phyloP scores from a whole-genome alignment of 1,140 invertebrate genomes.

The Lucilia cuprina region DNA sequence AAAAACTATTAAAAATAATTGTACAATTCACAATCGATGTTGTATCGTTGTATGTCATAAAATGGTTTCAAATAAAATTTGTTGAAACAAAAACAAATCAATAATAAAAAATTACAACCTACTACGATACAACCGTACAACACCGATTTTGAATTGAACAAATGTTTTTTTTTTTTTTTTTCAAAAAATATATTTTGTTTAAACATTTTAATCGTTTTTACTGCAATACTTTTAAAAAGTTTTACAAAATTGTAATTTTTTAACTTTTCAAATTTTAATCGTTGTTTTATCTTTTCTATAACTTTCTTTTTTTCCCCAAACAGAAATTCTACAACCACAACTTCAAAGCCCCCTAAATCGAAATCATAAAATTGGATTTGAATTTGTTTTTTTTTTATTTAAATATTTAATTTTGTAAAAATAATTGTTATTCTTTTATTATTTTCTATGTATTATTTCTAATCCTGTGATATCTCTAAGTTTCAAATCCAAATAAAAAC shows the following conservation, averaged over 20 bases:
- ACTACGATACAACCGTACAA: too few relatives aligned
- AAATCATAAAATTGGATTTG: not conserved
- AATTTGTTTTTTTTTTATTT: not conserved
- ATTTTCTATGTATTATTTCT: constrained; percentile 3
- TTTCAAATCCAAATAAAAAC: not conserved
- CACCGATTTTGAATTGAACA: too few relatives aligned
- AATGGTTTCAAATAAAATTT: too few relatives aligned
- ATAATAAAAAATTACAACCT: too few relatives aligned
- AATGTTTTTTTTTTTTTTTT: too few relatives aligned
- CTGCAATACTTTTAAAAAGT: not conserved
- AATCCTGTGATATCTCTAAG: constrained; percentile 7
- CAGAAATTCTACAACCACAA: not conserved
- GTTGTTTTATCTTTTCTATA: not conserved
- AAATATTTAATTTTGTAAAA: not conserved
- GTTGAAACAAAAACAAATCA: too few relatives aligned
- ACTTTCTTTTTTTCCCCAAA: not conserved
- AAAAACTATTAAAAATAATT: too few relatives aligned
- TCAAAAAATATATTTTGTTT: too few relatives aligned
- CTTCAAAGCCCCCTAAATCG: not conserved
- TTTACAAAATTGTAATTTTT: too few relatives aligned
- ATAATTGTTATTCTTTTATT: not conserved
- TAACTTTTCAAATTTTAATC: not conserved
- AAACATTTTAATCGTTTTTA: too few relatives aligned
- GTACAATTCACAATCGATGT: too few relatives aligned
- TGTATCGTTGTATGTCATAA: too few relatives aligned